Percentiles rank a stretch among this genome's conserved stretches.
phyloP scores from a whole-genome alignment of 1,140 invertebrate species.

The Lepidurus arcticus region DNA sequence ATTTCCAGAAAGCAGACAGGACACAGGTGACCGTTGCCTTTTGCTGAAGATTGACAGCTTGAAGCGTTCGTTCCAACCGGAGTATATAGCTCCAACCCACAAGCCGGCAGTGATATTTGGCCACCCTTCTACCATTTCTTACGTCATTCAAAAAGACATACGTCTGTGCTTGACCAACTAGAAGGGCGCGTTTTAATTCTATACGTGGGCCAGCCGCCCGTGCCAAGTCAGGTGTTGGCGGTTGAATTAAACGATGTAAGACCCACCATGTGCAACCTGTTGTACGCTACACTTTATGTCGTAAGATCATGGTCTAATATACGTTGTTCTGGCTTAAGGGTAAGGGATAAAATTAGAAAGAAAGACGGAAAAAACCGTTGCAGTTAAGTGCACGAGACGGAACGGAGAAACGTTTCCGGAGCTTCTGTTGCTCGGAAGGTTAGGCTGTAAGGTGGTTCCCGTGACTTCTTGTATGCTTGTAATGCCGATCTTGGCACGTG shows the following conservation, averaged over 20 bases:
- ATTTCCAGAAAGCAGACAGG: background rate
- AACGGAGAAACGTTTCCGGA: background rate
- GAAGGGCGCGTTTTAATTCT: too few relatives aligned
- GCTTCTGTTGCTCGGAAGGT: background rate
- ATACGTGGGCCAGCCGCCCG: too few relatives aligned
- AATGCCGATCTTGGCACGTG: slow-evolving; percentile 5
- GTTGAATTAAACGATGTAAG: background rate
- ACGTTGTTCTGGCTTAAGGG: background rate
- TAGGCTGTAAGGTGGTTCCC: slow-evolving; percentile 7
- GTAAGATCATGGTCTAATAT: background rate
- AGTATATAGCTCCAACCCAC: background rate
- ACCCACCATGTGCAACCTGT: background rate
- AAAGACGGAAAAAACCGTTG: background rate
- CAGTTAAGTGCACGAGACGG: slow-evolving; percentile 20
- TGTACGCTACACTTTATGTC: background rate
- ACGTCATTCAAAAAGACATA: too few relatives aligned
- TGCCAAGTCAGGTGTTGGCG: background rate
- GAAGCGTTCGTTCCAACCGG: background rate
- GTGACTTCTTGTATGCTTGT: background rate
- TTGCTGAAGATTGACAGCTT: background rate
- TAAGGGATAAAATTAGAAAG: background rate
- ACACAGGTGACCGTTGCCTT: slow-evolving; percentile 17
- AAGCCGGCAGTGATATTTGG: background rate
- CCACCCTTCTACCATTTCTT: background rate
- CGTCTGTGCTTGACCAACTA: too few relatives aligned